Percentiles rank a stretch among this genome's conserved stretches.
Evolutionary conservation across 2,888 invertebrate genomes (phyloP).

Genomic region (Chironomus tentans): DNA sequence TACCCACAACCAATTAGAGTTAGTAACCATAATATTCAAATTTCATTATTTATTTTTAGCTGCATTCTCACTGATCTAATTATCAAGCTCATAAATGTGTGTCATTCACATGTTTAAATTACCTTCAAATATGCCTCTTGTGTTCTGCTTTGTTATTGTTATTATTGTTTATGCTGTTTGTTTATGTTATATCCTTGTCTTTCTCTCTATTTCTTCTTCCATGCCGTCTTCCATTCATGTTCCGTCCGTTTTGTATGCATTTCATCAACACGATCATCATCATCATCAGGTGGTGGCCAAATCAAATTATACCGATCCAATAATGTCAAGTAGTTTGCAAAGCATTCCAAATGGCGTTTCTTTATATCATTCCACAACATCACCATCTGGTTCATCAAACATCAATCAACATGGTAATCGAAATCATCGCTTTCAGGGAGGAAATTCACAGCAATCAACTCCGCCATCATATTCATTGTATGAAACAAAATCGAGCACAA

Average conservation of each 20-base stretch:
- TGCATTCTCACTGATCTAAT: neutral
- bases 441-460: neutral
- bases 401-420: neutral
- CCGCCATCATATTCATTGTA: slow-evolving; percentile 24
- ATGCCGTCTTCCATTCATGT: neutral
- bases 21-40: slow-evolving; percentile 5
- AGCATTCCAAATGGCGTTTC: slow-evolving; percentile 42
- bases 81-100: neutral
- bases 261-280: too few relatives aligned
- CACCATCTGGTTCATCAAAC: slow-evolving; percentile 30
- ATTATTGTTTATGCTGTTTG: neutral
- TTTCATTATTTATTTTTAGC: slow-evolving; percentile 8
- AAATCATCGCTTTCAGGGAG: slow-evolving; percentile 10
- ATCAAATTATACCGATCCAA: slow-evolving; percentile 40
- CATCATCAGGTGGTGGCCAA: slow-evolving; percentile 35
- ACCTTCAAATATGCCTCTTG: neutral
- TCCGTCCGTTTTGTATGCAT: neutral
- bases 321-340: slow-evolving; percentile 42
- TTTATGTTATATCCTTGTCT: neutral
- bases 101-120: neutral
- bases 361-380: slow-evolving; percentile 33
- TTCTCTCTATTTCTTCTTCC: neutral
- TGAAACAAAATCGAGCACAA: slow-evolving; percentile 30
- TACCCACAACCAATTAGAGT: slow-evolving; percentile 26
- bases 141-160: neutral